phyloP scores from a whole-genome alignment of 2,888 invertebrate species.

The Choreutis nemorana region DNA sequence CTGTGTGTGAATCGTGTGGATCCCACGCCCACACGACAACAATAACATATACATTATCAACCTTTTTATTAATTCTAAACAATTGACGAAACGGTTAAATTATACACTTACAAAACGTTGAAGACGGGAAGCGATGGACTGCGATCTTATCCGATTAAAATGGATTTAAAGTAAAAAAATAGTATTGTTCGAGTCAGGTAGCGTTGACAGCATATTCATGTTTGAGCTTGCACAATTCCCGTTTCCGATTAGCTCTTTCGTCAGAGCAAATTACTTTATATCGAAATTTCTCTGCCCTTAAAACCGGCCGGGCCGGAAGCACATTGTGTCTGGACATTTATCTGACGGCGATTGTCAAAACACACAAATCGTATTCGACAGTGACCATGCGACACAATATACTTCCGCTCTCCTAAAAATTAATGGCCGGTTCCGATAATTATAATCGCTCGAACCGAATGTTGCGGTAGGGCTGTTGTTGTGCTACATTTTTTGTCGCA shows the following conservation, averaged over 20 bases:
- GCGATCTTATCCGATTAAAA: constrained; percentile 29
- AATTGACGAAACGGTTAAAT: constrained; percentile 26
- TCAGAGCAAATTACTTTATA: constrained; percentile 5
- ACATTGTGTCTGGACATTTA: constrained; percentile 18
- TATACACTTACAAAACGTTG: constrained; percentile 27
- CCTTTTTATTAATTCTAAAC: constrained; percentile 11
- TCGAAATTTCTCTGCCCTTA: constrained; percentile 14
- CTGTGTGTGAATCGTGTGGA: constrained; percentile 31
- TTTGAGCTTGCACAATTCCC: constrained; percentile 25
- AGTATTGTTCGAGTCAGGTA: no score
- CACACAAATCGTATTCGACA: constrained; percentile 36
- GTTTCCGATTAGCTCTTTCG: constrained; percentile 10
- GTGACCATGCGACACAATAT: constrained; percentile 41
- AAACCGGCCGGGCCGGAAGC: constrained; percentile 25
- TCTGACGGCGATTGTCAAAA: constrained; percentile 40
- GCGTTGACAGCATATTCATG: no score
- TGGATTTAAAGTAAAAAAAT: no score
- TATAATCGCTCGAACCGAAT: constrained; percentile 28
- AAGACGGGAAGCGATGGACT: constrained; percentile 23
- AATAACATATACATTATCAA: no score
- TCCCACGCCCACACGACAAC: constrained; percentile 52
- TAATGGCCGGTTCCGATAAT: constrained; percentile 16
- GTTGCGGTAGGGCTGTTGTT: constrained; percentile 30
- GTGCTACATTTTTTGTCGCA: constrained; percentile 17
- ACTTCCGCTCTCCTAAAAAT: constrained; percentile 37